A percentile compares a stretch with the other conserved stretches of the same genome.
These are phyloP conservation scores for Menidia menidia DNA, from an alignment of 2,797 vertebrate genomes.

Conservation along the genomic window DNA sequence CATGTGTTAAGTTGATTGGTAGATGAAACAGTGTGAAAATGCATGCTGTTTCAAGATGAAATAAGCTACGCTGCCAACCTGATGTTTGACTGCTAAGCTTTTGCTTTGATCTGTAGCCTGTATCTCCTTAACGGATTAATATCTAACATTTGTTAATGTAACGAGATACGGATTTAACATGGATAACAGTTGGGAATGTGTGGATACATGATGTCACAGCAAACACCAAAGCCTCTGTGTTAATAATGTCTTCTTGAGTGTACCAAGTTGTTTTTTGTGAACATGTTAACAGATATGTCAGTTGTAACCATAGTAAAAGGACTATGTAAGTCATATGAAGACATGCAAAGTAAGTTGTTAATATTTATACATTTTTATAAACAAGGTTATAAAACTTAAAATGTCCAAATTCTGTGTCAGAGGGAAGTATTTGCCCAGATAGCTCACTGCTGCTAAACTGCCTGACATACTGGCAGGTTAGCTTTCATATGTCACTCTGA, in stretches of 20 bases:
- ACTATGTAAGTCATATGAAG: neutral
- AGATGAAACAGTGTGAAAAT: conserved; percentile 71
- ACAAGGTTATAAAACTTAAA: neutral
- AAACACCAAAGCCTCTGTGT: conserved; percentile 33
- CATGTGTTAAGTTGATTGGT: conserved; percentile 78
- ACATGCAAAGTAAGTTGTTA: too few relatives aligned
- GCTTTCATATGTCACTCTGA: neutral
- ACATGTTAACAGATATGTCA: conserved; percentile 1
- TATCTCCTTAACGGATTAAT: conserved; percentile 54
- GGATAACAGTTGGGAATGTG: conserved; percentile 33
- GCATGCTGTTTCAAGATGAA: conserved; percentile 66
- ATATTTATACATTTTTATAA: too few relatives aligned
- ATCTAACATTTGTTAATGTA: conserved; percentile 51
- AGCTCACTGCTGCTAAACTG: neutral
- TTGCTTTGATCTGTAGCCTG: conserved; percentile 54
- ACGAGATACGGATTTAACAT: conserved; percentile 33
- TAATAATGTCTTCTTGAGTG: conserved; percentile 28
- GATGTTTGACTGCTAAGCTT: conserved; percentile 48
- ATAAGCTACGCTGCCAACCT: conserved; percentile 53
- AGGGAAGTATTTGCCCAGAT: neutral
- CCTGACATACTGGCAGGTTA: neutral
- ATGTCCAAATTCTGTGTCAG: neutral
- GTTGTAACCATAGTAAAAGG: neutral
- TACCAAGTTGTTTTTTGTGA: neutral
- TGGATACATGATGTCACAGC: conserved; percentile 47